Evolutionary conservation across 2,888 invertebrate genomes (phyloP).

Genomic region (Dicyrtoma fusca): DNA sequence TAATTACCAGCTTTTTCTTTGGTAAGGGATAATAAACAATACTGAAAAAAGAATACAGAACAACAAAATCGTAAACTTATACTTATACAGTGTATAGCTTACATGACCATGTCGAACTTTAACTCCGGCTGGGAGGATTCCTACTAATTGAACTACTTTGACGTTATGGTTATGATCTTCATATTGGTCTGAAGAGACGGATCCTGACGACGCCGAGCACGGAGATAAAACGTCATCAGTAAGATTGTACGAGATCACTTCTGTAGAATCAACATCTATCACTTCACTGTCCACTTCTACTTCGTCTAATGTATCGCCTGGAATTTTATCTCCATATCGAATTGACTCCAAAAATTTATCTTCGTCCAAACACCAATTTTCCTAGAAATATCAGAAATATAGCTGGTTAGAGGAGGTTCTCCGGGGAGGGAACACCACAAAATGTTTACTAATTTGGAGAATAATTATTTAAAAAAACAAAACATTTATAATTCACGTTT

Average conservation of each 20-base stretch:
- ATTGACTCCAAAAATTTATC: constrained; percentile 54
- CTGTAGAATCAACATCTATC: constrained; percentile 39
- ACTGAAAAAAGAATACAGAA: neutral
- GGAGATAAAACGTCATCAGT: constrained; percentile 42
- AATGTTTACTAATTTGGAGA: neutral
- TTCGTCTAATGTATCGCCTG: constrained; percentile 30
- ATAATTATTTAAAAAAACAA: neutral
- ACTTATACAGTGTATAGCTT: no score
- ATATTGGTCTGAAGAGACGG: constrained; percentile 40
- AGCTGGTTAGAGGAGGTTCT: neutral
- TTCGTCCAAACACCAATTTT: constrained; percentile 47
- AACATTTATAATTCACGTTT: neutral
- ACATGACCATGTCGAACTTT: constrained; percentile 38
- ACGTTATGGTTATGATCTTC: constrained; percentile 45
- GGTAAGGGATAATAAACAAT: neutral
- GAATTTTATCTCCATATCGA: constrained; percentile 40
- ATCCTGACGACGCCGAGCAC: constrained; percentile 37
- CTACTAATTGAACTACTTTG: constrained; percentile 49
- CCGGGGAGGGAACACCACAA: no score
- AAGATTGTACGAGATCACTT: constrained; percentile 39
- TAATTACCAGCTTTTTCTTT: neutral
- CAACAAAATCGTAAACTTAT: no score
- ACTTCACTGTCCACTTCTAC: constrained; percentile 27
- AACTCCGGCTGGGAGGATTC: constrained; percentile 42
- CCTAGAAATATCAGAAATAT: constrained; percentile 7